Conservation (phyloP, 2,113 vertebrate genomes). For the Trogon surrucura region DNA sequence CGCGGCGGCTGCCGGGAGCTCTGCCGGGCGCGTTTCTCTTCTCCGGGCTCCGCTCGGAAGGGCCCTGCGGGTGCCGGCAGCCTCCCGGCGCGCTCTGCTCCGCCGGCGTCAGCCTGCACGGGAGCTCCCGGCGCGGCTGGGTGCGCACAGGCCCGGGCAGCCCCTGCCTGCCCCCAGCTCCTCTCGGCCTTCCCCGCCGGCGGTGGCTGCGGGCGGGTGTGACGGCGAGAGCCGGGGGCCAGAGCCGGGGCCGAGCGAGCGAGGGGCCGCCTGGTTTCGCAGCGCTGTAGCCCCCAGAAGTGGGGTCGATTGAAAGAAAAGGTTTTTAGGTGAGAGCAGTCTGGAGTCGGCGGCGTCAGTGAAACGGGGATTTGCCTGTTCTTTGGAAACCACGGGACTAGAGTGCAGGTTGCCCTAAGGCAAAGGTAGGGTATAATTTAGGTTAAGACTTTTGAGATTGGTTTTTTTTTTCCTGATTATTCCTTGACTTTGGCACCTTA, state of each 20-base stretch:
- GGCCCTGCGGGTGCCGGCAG: no score
- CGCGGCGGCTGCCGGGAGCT: no score
- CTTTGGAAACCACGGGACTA: neutral
- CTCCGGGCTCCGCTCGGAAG: no score
- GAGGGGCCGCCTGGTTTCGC: neutral
- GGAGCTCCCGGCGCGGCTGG: no score
- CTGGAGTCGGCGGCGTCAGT: neutral
- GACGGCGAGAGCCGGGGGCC: neutral
- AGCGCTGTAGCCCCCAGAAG: neutral
- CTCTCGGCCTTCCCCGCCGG: no score
- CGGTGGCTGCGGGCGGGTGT: no score
- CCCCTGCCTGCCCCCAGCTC: no score
- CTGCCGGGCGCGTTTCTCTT: no score
- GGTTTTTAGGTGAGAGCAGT: neutral
- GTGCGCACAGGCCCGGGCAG: no score
- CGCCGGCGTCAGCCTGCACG: no score
- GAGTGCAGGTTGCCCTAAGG: neutral
- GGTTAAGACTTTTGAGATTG: neutral
- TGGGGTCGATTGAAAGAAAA: neutral
- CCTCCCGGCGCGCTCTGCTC: no score
- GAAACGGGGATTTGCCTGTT: rapidly evolving
- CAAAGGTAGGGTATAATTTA: neutral
- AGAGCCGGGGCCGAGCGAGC: no score
- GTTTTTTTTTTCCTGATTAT: neutral
- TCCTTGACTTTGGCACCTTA: neutral